Conservation (phyloP, 2,113 vertebrate genomes). For the Paradisaea rubra region DNA sequence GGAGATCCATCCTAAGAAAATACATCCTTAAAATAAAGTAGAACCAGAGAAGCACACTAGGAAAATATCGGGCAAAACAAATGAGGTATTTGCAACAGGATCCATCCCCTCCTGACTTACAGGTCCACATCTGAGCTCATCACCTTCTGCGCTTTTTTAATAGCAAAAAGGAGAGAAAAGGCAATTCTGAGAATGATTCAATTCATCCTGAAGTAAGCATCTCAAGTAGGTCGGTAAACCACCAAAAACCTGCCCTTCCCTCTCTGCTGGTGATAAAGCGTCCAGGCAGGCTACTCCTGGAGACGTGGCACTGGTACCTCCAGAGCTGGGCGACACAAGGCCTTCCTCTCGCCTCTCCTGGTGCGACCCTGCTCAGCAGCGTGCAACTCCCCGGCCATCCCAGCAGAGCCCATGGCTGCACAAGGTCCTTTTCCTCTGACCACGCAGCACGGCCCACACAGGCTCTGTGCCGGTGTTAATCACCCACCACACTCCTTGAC, state of each 20-base stretch:
- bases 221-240: not conserved
- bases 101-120: not conserved
- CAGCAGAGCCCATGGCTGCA: rapidly evolving
- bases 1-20: not conserved
- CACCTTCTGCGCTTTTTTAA: not conserved
- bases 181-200: not conserved
- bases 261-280: not conserved
- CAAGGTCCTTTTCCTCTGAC: not conserved
- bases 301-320: rapidly evolving
- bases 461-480: not conserved
- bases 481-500: not conserved
- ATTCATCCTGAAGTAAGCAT: not conserved
- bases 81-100: not conserved
- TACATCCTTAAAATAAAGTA: not conserved
- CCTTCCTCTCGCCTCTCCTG: rapidly evolving
- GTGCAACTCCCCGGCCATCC: rapidly evolving
- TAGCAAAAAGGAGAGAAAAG: not conserved
- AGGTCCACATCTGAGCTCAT: not conserved
- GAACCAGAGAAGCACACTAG: not conserved
- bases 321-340: rapidly evolving
- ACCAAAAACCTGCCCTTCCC: not conserved
- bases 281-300: rapidly evolving
- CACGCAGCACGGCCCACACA: rapidly evolving
- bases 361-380: rapidly evolving
- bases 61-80: not conserved